Base-by-base conservation (phyloP, 2,888 invertebrate species). In the Dascillus cervinus region DNA sequence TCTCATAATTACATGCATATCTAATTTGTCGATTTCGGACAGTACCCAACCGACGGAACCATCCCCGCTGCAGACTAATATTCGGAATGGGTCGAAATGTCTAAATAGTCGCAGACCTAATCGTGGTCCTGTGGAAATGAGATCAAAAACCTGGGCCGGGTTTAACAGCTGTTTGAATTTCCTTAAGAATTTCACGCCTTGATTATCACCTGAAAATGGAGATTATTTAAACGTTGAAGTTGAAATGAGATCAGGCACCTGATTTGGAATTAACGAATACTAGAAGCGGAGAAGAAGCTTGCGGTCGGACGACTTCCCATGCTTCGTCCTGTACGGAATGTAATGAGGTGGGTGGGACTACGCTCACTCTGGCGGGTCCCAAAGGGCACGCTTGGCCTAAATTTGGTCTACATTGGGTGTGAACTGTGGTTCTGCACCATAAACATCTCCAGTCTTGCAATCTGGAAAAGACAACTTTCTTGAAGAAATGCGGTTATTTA, bases 201-300 rank as follows among this genome's bases (percentile, higher is more conserved):
- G 96, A 71, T 94, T 95, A 73, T 96, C 96, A 51, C 96, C 92
- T 76, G 48, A 22, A 50, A 50, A 5, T 26, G 22, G 19, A 22
- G 15, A 17, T 6, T 6, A 17, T 6, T 17, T 8, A 17, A 6
- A 17, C 8, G 4, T 6, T 4, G 17, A 17, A 17, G 17, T 10
- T 11, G 10, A n/a, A n/a, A n/a, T n/a, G n/a, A n/a, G n/a, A n/a
- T n/a, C n/a, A n/a, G n/a, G 8, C 39, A 75, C 77, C 80, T 49
- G 94, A 94, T 72, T 95, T 90, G 41, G 94, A 94, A 70, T 97
- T 97, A 56, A 96, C 95, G 64, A 96, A 95, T 41, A 96, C 96
- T 44, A 96, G 77, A 33, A 96, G 77, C 8, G 96, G 96, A 43
- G 64, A 65, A 12, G 65, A 65, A 29, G 72, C 72, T 52, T 69